A percentile compares a stretch with the other conserved stretches of the same genome.
phyloP scores from a whole-genome alignment of 2,113 vertebrate species.

The Epinephelus fuscoguttatus region DNA sequence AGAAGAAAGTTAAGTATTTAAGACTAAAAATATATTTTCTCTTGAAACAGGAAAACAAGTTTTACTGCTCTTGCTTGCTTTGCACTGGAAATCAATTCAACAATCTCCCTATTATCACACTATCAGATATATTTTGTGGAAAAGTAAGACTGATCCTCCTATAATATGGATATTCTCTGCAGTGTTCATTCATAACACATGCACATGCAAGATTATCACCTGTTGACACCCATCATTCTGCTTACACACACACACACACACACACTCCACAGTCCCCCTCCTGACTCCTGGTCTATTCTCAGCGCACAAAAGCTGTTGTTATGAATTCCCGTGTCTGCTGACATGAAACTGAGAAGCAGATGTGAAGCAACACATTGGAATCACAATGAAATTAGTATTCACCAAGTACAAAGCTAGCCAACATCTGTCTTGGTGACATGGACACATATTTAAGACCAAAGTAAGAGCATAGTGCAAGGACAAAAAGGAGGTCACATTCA shows the following conservation, averaged over 20 bases:
- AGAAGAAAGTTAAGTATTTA: not conserved
- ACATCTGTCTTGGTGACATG: not conserved
- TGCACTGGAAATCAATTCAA: not conserved
- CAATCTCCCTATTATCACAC: not conserved
- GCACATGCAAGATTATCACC: slow-evolving; percentile 36
- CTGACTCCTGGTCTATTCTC: slow-evolving; percentile 49
- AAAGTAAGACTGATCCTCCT: not conserved
- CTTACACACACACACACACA: not conserved
- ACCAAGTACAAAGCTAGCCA: not conserved
- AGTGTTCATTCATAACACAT: not conserved
- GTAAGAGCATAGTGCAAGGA: not conserved
- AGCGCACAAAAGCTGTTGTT: slow-evolving; percentile 60
- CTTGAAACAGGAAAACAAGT: not conserved
- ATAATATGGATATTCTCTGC: not conserved
- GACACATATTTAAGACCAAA: not conserved
- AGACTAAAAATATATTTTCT: not conserved
- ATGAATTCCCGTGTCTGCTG: slow-evolving; percentile 64
- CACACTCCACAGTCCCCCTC: not conserved
- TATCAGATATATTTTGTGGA: not conserved
- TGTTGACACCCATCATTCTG: slow-evolving; percentile 55
- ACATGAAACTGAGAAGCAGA: slow-evolving; percentile 32
- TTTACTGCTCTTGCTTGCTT: not conserved
- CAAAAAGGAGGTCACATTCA: not conserved
- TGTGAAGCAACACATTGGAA: slow-evolving; percentile 9
- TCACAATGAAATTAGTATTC: not conserved